Base-by-base conservation (phyloP, 2,797 vertebrate species). In the Emydoidea blandingii region DNA sequence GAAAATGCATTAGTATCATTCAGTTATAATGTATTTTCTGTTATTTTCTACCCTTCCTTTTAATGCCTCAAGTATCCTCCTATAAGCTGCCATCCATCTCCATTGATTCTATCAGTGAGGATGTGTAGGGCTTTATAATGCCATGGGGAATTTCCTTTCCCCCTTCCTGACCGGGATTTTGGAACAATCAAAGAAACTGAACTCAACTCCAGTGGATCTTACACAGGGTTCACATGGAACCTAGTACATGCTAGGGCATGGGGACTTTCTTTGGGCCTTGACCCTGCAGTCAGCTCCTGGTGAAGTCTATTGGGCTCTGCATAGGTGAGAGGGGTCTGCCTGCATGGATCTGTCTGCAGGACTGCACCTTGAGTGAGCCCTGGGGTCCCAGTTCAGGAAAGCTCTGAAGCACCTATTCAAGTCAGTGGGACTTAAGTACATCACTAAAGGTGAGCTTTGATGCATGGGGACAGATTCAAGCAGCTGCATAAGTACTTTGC, bases 81-180 rank as follows among this genome's bases (percentile, higher is more conserved):
- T 96, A 95, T 18, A 29, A 97, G 96, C 96, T 95, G 92, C 95
- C 93, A 97, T 97, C 92, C 89, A 96, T 97, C 96, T 97, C 87
- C 95, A 97, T 94, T 96, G 95, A 96, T 93, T 97, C 95, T 92
- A 81, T 88, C 81, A 92, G 84, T 89, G 95, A 97, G 90, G 89
- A 95, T 95, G 68, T 31, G 86, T 97, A 96, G 91, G 81, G 81
- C 91, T 97, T 96, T 94, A 97, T 93, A 95, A 93, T 91, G 94
- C 92, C 95, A 89, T 0, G 0, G 93, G 93, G 95, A 97, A 96
- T 95, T 95, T 95, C 95, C 91, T 95, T 95, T 83, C 92, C 92
- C 88, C 91, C 79, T 95, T 97, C 92, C 94, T 96, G 94, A 95
- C 81, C 88, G 95, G 92, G 91, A 96, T 96, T 96, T 96, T 91